Evolutionary conservation across 2,888 invertebrate species (phyloP), one percentile per base, ranked within the genome.

Genomic region (Cheilosia pagana): DNA sequence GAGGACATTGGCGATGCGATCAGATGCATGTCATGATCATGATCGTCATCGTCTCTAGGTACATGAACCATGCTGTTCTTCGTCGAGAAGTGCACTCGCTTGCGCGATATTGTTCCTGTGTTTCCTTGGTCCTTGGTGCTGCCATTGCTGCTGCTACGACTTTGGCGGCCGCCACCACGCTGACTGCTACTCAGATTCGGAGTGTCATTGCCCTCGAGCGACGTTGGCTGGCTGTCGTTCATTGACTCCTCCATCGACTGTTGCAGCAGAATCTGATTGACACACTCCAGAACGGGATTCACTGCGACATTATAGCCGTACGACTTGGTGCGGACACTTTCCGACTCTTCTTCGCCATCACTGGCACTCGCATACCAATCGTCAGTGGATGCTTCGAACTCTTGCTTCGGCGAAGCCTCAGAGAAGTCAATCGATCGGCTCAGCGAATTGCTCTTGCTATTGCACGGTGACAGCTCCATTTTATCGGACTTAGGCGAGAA

Each of bases 221-320:
- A 87, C 3, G 16, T 87, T 31, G 62, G 88, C 16, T 53, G 71
- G 12, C 72, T 86, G 12, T 89, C 89, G 6, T 88, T 87, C 12
- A 88, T 78, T 3, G 89, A 88, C 31, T 91, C 94, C 85, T 94
- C 94, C 90, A 94, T 92, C 21, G 94, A 94, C 90, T 96, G 96
- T 88, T 96, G 95, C 35, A 97, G 91, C 45, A 97, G 92, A 88
- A 97, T 97, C 92, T 92, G 96, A 92, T 96, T 96, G 87, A 97
- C 96, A 89, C 96, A 96, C 91, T 97, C 96, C 62, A 97, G 91
- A 7, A 97, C 96, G 1, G 96, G 96, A 92, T 96, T 97, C 87
- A 96, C 96, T 23, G 94, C 94, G 74, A 95, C 94, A 85, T 95
- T 90, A 3, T 87, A 88, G 0, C 90, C 90, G 77, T 92, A 92